phyloP scores from a whole-genome alignment of 2,888 invertebrate genomes.

The Smittia sp. region DNA sequence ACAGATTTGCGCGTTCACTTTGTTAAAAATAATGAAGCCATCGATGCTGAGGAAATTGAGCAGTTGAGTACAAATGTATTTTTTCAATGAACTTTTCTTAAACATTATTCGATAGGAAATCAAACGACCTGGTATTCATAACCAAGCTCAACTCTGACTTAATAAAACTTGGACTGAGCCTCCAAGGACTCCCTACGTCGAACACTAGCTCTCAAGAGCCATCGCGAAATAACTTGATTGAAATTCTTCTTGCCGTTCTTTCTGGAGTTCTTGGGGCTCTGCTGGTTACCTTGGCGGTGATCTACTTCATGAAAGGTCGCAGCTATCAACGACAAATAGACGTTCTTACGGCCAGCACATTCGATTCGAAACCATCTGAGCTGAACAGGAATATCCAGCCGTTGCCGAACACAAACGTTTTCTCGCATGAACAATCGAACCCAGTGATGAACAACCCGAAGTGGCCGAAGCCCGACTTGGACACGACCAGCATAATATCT shows the following conservation, averaged over 20 bases:
- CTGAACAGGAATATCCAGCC: conserved; percentile 52
- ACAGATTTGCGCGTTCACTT: conserved; percentile 61
- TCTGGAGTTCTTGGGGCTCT: conserved; percentile 58
- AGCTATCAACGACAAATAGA: conserved; percentile 60
- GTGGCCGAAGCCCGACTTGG: conserved; percentile 56
- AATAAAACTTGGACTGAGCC: not conserved
- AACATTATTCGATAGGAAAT: not conserved
- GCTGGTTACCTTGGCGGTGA: conserved; percentile 55
- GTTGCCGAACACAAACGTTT: conserved; percentile 68
- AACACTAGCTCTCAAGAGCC: not conserved
- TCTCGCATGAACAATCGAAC: conserved; percentile 68
- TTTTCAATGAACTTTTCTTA: not conserved
- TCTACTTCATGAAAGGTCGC: conserved; percentile 60
- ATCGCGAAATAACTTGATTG: conserved; percentile 43
- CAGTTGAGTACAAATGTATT: conserved; percentile 51
- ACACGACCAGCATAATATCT: conserved; percentile 55
- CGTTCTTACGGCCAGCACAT: conserved; percentile 62
- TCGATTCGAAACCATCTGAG: conserved; percentile 61
- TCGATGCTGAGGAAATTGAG: conserved; percentile 56
- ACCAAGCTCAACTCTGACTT: conserved; percentile 51
- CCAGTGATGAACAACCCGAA: conserved; percentile 63
- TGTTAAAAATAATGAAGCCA: conserved; percentile 57
- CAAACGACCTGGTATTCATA: conserved; percentile 54
- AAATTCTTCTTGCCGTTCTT: conserved; percentile 55
- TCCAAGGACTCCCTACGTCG: not conserved